A percentile compares a stretch with the other conserved stretches of the same genome.
Conservation (phyloP, 2,797 vertebrate species). For the Hafferia zeledoni region DNA sequence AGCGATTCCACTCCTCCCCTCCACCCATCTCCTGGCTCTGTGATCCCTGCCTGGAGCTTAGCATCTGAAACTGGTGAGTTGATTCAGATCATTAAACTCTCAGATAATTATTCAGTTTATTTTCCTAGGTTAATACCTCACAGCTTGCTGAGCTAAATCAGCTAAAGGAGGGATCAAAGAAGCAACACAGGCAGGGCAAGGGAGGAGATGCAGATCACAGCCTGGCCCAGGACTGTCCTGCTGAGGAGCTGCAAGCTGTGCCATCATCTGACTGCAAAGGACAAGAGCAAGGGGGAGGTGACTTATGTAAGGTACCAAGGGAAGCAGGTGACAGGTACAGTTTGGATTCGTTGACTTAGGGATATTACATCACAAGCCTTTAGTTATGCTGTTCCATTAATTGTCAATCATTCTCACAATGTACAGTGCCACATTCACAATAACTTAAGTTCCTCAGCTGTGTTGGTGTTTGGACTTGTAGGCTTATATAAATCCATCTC, state of each 20-base stretch:
- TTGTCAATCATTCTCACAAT: fast-evolving
- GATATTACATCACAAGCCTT: neutral
- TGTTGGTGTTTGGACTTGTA: neutral
- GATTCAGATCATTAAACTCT: neutral
- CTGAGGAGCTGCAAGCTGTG: neutral
- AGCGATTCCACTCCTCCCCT: neutral
- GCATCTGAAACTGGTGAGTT: neutral
- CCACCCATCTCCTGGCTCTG: neutral
- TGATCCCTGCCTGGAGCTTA: neutral
- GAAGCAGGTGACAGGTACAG: neutral
- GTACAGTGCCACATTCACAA: neutral
- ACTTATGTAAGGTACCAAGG: neutral
- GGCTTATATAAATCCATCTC: neutral
- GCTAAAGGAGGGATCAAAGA: neutral
- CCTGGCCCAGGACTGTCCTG: neutral
- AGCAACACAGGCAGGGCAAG: neutral
- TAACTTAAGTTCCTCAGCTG: fast-evolving
- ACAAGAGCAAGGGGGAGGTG: neutral
- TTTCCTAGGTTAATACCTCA: neutral
- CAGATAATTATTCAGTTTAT: neutral
- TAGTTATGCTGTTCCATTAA: neutral
- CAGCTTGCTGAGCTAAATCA: neutral
- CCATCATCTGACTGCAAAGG: neutral
- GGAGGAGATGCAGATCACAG: neutral
- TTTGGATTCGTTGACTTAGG: neutral